A percentile compares a stretch with the other conserved stretches of the same genome.
These are phyloP conservation scores for Schizaphis graminum DNA, from an alignment of 2,888 invertebrate species.

Conservation along the genomic window DNA sequence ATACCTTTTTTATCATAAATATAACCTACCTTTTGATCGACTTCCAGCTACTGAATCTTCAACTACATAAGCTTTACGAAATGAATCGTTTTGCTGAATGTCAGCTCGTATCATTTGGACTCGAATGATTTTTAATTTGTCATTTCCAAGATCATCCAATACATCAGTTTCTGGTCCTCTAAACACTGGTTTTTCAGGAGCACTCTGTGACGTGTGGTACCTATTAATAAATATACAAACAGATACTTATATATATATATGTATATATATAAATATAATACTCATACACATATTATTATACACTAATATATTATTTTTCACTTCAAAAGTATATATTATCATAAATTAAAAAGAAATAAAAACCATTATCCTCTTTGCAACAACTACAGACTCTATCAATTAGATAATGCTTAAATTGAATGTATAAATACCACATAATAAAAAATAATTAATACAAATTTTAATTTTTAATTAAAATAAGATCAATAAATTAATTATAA, in stretches of 20 bases:
- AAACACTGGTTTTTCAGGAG: constrained; percentile 58
- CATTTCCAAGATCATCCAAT: constrained; percentile 51
- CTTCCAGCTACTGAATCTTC: constrained; percentile 38
- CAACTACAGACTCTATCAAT: not conserved
- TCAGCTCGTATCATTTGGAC: constrained; percentile 63
- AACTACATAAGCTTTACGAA: constrained; percentile 54
- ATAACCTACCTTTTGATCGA: constrained; percentile 57
- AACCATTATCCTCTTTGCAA: not conserved
- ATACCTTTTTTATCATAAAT: constrained; percentile 22
- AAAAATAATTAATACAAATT: not conserved
- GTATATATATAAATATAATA: not conserved
- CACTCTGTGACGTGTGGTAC: constrained; percentile 52
- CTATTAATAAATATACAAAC: constrained; percentile 40
- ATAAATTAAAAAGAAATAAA: not conserved
- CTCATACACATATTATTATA: not conserved
- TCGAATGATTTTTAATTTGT: constrained; percentile 56
- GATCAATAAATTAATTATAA: not conserved
- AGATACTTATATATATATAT: not conserved
- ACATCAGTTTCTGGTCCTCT: constrained; percentile 65
- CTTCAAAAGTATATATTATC: not conserved
- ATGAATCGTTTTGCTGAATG: constrained; percentile 54
- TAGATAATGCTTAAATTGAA: not conserved
- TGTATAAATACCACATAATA: not conserved
- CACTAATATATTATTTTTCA: not conserved
- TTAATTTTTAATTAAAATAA: not conserved